Base-by-base conservation (phyloP, 2,888 invertebrate species). In the Sicus ferrugineus region DNA sequence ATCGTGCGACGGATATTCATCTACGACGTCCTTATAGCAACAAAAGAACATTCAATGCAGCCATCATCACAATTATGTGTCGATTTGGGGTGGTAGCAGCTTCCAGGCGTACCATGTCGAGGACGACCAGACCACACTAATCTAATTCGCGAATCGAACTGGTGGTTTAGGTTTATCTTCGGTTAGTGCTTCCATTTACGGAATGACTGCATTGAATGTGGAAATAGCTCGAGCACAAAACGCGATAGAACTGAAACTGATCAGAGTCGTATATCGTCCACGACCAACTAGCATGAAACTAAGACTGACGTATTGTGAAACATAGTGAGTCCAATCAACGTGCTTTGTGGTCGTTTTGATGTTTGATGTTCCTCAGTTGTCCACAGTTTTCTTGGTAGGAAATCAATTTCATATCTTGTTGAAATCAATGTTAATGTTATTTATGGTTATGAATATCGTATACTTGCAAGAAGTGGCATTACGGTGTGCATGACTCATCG, bases 11-110 rank as follows among this genome's bases (percentile, higher is more conserved):
- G 90, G 89, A 87, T 90, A 89, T 88, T 90, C 90, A 84, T 90
- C 90, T 86, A 90, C 90, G 86, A 90, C 90, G 80, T 90, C 90
- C 86, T 89, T 90, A 87, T 90, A 90, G 88, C 80, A 79, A 75
- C 78, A 74, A 77, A 76, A 73, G 70, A 77, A 77, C 72, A 74
- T 75, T 78, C 77, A 78, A 77, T 78, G 77, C 72, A 77, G 76
- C 74, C 67, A 67, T 54, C 65, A 23, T 11, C 75, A 75, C 72
- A 75, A 76, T 74, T 75, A 74, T 74, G 70, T 77, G 68, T 75
- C 76, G 69, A 75, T 78, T 61, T 78, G 78, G 78, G 76, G 78
- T 76, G 77, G 77, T 73, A 72, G 75, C 67, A 74, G 70, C 62
- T 77, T 74, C 73, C 77, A 76, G 69, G 74, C 77, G 31, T 76